Percentiles rank a stretch among this genome's conserved stretches.
phyloP scores from a whole-genome alignment of 2,888 invertebrate species.

The Ophion obscuratus region DNA sequence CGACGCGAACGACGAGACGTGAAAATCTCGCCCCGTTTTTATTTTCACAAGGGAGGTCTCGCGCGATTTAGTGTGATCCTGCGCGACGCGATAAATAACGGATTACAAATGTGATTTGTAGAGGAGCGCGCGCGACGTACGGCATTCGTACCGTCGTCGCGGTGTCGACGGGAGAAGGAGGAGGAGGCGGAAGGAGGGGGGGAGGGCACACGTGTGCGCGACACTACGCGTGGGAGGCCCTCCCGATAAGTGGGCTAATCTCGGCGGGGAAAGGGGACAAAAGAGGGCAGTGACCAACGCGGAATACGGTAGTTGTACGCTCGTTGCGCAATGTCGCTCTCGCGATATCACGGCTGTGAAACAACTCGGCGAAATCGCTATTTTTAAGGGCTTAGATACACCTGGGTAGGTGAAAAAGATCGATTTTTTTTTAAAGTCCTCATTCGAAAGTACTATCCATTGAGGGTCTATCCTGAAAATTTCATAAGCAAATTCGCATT shows the following conservation, averaged over 20 bases:
- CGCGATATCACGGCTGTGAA: no score
- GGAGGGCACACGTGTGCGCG: background rate
- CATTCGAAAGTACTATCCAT: no score
- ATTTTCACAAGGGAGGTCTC: no score
- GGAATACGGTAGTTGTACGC: background rate
- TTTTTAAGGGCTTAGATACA: no score
- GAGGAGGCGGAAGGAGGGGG: background rate
- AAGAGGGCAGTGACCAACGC: background rate
- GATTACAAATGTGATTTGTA: constrained; percentile 4
- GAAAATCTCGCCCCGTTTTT: no score
- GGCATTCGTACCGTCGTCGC: background rate
- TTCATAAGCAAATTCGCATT: no score
- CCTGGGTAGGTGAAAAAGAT: no score
- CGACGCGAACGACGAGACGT: no score
- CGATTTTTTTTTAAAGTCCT: no score
- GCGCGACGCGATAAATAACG: constrained; percentile 9
- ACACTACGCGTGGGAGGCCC: background rate
- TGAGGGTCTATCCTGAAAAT: no score
- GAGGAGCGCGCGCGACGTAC: background rate
- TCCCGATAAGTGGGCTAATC: constrained; percentile 4
- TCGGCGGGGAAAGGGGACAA: background rate
- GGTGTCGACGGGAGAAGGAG: background rate
- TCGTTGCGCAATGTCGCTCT: background rate
- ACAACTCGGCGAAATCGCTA: background rate
- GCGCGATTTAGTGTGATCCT: background rate